Conservation (phyloP, 2,888 invertebrate species). For the Psococerastis gibbosa region DNA sequence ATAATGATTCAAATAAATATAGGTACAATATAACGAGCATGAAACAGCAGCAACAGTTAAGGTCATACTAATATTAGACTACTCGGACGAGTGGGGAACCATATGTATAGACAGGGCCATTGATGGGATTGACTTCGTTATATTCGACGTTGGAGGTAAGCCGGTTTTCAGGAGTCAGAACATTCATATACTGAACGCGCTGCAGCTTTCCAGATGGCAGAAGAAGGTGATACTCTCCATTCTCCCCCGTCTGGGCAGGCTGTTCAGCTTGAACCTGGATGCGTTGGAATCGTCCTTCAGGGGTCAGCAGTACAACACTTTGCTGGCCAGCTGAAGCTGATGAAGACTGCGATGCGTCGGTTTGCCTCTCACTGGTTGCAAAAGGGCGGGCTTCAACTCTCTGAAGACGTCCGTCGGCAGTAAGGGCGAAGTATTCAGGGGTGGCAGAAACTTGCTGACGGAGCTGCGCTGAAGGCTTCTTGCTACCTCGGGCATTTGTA, state of each 20-base stretch:
- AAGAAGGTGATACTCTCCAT: conserved; percentile 4
- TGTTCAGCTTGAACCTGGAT: background rate
- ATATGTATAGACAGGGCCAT: conserved; percentile 10
- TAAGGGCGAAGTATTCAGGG: conserved; percentile 1
- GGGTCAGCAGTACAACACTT: background rate
- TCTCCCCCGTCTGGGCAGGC: background rate
- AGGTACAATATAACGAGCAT: too few species aligned
- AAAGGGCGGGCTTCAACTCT: background rate
- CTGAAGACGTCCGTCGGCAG: conserved; percentile 3
- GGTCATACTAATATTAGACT: too few species aligned
- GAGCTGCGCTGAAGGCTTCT: background rate
- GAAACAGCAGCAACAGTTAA: too few species aligned
- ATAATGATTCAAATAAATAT: too few species aligned
- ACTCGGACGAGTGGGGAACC: conserved; percentile 10
- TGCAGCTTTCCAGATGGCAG: conserved; percentile 5
- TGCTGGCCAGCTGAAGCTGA: background rate
- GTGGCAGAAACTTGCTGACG: background rate
- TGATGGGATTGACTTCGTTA: conserved; percentile 8
- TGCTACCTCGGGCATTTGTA: background rate
- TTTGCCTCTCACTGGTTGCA: background rate
- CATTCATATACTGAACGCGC: conserved; percentile 6
- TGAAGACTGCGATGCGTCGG: background rate
- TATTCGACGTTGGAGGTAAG: conserved; percentile 2
- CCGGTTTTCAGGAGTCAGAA: conserved; percentile 2
- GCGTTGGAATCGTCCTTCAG: background rate